Percentiles rank a stretch among this genome's conserved stretches.
These are phyloP conservation scores for Notechis scutatus DNA, from an alignment of 2,113 vertebrate species.

Conservation along the genomic window DNA sequence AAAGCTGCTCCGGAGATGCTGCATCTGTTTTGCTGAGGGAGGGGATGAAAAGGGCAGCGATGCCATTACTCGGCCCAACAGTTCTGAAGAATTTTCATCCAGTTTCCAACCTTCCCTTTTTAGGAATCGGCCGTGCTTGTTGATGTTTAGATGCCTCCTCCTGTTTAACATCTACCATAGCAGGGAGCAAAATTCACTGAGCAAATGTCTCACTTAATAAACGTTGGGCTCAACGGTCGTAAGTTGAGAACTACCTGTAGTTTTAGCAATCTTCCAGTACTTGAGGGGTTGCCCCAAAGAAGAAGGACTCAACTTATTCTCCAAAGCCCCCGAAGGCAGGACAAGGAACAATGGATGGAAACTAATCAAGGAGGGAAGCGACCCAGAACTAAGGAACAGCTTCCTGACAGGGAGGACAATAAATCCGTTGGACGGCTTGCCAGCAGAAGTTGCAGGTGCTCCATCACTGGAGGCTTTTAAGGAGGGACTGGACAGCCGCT, in stretches of 20 bases:
- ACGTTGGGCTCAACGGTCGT: not conserved
- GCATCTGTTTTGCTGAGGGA: not conserved
- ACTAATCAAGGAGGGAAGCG: not conserved
- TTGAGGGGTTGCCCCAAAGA: not conserved
- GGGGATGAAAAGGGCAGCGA: not conserved
- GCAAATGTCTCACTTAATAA: not conserved
- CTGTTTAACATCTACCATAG: not conserved
- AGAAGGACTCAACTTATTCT: not conserved
- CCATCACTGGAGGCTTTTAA: not conserved
- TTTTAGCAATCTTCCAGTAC: not conserved
- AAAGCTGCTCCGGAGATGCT: not conserved
- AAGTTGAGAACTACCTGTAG: not conserved
- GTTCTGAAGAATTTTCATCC: not conserved
- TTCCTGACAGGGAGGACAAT: not conserved
- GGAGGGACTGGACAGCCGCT: not conserved
- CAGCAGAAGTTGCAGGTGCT: not conserved
- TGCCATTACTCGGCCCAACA: not conserved
- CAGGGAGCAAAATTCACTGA: not conserved
- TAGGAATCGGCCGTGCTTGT: not conserved
- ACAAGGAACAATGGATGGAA: not conserved
- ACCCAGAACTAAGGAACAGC: not conserved
- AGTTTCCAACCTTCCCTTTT: not conserved
- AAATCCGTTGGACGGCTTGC: accelerated
- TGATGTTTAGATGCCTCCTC: not conserved
- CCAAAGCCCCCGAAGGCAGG: not conserved